Base-by-base conservation (phyloP, 2,888 invertebrate genomes). In the Diachrysia chrysitis region DNA sequence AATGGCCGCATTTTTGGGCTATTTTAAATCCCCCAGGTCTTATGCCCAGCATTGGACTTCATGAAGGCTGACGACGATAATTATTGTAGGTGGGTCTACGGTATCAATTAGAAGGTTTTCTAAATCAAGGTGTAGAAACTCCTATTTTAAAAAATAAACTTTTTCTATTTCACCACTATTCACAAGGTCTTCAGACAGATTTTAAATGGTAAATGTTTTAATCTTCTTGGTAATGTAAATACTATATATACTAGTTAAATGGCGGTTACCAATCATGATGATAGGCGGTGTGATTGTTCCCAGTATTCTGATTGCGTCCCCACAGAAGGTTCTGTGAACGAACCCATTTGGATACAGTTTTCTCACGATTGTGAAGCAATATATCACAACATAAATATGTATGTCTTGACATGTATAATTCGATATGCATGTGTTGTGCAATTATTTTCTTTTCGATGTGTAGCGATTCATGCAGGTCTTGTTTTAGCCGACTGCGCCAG, bases 281-380 rank as follows among this genome's bases (percentile, higher is more conserved):
- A 59, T 56, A 32, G 23, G 37, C 2, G 42, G 48, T 32, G 61
- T 56, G 58, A 68, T 59, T 56, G 63, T 75, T 75, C 68, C 48
- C 29, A 68, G 74, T 73, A 75, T 14, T 29, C 37, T 61, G 60
- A 74, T 64, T 61, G 37, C 54, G 71, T 71, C 63, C 68, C 25
- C 55, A 64, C 67, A 42, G 68, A 19, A 59, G 51, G 72, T 74
- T 77, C 68, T 62, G 32, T 75, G 73, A 75, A 75, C 58, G 73
- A 75, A 75, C 58, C 67, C 64, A 73, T 68, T 75, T 35, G 63
- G 53, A 62, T 68, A 51, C 51, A 16, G 59, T 29, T 62, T 75
- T 75, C 74, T 73, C 74, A 75, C 78, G 74, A n/a, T 48, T 25
- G 17, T 68, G 42, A 10, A 61, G 55, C 68, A 59, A 68, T 75